Percentiles rank a stretch among this genome's conserved stretches.
phyloP scores from a whole-genome alignment of 2,113 vertebrate species.

The Tretioscincus oriximinensis region DNA sequence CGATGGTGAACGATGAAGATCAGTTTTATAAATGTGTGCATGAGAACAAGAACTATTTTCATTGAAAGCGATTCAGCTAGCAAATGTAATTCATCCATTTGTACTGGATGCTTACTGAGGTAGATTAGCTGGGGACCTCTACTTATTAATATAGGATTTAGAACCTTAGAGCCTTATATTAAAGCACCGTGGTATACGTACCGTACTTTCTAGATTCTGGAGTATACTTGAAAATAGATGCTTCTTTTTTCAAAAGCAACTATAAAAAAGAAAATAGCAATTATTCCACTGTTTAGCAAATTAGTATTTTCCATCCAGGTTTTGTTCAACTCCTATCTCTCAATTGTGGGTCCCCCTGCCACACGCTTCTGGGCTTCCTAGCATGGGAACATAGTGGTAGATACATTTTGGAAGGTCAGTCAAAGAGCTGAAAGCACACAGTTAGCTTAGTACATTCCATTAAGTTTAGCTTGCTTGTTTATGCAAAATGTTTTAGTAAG shows the following conservation, averaged over 20 bases:
- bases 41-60: neutral
- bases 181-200: neutral
- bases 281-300: neutral
- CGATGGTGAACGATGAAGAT: slow-evolving; percentile 1
- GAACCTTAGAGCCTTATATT: neutral
- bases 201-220: neutral
- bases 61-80: neutral
- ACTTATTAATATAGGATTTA: neutral
- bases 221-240: neutral
- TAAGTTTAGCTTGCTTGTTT: no score
- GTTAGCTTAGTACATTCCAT: no score
- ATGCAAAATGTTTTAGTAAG: no score
- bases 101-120: neutral
- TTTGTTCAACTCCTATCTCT: no score
- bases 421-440: no score
- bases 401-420: no score
- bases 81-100: neutral
- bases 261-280: neutral
- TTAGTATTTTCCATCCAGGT: no score
- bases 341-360: no score
- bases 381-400: no score
- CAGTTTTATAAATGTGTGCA: slow-evolving; percentile 13
- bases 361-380: no score
- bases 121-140: neutral
- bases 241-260: neutral